phyloP scores from a whole-genome alignment of 2,888 invertebrate genomes.

The Panzeria rudis region DNA sequence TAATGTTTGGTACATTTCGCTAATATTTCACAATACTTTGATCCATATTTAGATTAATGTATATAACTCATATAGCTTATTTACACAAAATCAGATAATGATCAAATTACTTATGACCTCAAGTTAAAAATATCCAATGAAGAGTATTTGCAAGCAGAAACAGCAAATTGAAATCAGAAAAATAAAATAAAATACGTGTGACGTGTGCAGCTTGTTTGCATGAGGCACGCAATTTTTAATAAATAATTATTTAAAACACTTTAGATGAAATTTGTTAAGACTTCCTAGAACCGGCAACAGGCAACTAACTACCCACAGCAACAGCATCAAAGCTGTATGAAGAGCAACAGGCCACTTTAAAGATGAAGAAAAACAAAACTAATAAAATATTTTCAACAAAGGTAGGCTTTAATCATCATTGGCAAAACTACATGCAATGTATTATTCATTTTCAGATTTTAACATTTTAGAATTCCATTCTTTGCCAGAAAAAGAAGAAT shows the following conservation, averaged over 20 bases:
- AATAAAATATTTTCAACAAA: constrained; percentile 36
- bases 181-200: not conserved
- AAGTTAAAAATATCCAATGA: constrained; percentile 6
- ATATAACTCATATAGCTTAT: constrained; percentile 28
- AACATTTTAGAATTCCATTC: constrained; percentile 37
- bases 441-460: constrained; percentile 44
- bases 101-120: constrained; percentile 46
- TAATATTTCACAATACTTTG: not conserved
- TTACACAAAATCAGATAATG: constrained; percentile 51
- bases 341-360: constrained; percentile 26
- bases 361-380: not conserved
- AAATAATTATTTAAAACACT: constrained; percentile 72
- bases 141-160: not conserved
- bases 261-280: constrained; percentile 65
- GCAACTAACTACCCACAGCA: constrained; percentile 32
- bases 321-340: constrained; percentile 17
- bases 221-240: constrained; percentile 70
- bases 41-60: not conserved
- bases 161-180: not conserved
- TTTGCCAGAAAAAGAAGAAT: not conserved
- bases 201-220: constrained; percentile 59
- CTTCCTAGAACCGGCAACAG: constrained; percentile 65
- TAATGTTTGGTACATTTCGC: not conserved
- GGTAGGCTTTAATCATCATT: constrained; percentile 61
- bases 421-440: constrained; percentile 38